Conservation (phyloP, 2,888 invertebrate species). For the Norana najaformis region DNA sequence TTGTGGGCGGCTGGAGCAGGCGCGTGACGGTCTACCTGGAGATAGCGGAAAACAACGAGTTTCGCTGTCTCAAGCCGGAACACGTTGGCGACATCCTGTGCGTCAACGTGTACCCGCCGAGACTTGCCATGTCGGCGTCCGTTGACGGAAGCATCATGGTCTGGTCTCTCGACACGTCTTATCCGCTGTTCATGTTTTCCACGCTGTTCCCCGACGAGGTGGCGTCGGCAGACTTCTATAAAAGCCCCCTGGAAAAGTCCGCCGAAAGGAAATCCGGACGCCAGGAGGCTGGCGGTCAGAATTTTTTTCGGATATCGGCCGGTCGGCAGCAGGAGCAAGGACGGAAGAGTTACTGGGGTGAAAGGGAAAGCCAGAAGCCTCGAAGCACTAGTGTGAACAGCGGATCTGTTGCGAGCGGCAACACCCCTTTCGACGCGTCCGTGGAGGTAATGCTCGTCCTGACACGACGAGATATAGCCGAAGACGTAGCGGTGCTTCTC, state of each 20-base stretch:
- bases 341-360: neutral
- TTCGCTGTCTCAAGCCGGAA: constrained; percentile 48
- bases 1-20: constrained; percentile 80
- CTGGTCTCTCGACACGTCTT: constrained; percentile 70
- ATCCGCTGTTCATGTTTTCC: constrained; percentile 14
- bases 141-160: constrained; percentile 80
- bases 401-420: neutral
- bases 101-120: constrained; percentile 66
- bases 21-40: constrained; percentile 38
- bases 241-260: neutral
- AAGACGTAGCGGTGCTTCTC: constrained; percentile 63
- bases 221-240: constrained; percentile 15
- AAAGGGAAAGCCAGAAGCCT: neutral
- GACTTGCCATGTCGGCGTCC: constrained; percentile 67
- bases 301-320: neutral
- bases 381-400: neutral
- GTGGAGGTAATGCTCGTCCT: constrained; percentile 36
- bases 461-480: constrained; percentile 23
- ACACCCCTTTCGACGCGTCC: constrained; percentile 17
- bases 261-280: neutral
- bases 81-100: constrained; percentile 79
- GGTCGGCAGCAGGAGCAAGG: neutral
- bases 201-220: neutral
- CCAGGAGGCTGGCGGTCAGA: neutral
- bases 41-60: constrained; percentile 27